Base-by-base conservation (phyloP, 2,797 vertebrate genomes). In the Falco biarmicus region DNA sequence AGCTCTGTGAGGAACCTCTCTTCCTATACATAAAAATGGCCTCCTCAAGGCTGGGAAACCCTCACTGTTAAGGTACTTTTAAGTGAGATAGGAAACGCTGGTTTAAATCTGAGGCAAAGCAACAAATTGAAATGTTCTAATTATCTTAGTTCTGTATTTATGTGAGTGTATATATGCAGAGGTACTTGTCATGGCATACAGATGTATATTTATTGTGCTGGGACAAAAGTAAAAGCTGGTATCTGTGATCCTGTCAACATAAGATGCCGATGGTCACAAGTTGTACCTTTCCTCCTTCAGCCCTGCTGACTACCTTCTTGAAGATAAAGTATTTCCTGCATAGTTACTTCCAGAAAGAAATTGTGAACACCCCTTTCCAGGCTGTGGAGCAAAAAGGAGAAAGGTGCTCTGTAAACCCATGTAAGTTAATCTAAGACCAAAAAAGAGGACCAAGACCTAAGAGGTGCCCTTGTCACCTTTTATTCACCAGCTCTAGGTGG, bases 1-100 rank as follows among this genome's bases (percentile, higher is more conserved):
- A 71, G 7, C n/a, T 75, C n/a, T 90, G 31, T 69, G 70, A 43
- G 3, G 13, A 14, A 68, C 3, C 5, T 75, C 6, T 22, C 34
- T 75, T 57, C 16, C 14, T 20, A 45, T 28, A 47, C 0, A 0
- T 39, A 29, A 56, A 70, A 59, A 19, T 6, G 2, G 19, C 13
- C 4, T 81, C 19, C 19, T 64, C 16, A 17, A 41, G n/a, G 11
- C 28, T 61, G 31, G 28, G 37, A 77, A 86, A 29, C 9, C 2
- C 8, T 47, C 29, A 29, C 3, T 32, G 3, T 39, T 59, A 22
- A 21, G 7, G 21, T 63, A 70, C n/a, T 74, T 92, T 79, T 43
- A 60, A 63, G 15, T 21, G 22, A 70, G 17, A 31, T 6, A 32
- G 24, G 17, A 70, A 87, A 84, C n/a, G 2, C 1, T 69, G 5